Evolutionary conservation across 2,113 vertebrate genomes (phyloP).

Genomic region (Malurus elegans): DNA sequence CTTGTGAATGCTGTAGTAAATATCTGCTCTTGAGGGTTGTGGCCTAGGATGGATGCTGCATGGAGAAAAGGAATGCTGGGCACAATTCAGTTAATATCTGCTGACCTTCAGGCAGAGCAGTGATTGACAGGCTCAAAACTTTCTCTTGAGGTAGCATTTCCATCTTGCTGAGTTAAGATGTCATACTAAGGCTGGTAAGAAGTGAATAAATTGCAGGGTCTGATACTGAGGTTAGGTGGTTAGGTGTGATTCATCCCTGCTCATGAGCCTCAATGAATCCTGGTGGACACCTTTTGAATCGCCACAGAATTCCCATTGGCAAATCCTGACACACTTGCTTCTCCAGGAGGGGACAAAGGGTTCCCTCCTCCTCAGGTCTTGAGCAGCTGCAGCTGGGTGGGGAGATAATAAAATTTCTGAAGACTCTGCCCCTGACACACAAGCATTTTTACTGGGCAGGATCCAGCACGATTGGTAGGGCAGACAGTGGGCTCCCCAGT

Average conservation of each 20-base stretch:
- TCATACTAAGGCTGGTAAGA: background rate
- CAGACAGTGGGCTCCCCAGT: background rate
- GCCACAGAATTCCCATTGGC: rapidly evolving
- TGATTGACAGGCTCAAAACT: background rate
- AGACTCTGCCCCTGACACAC: background rate
- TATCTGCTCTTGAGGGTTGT: background rate
- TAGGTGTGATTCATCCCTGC: background rate
- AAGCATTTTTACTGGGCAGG: background rate
- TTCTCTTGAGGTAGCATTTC: background rate
- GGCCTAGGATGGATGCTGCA: background rate
- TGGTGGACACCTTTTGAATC: background rate
- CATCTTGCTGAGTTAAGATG: background rate
- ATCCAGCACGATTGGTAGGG: background rate
- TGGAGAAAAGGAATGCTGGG: background rate
- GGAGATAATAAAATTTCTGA: background rate
- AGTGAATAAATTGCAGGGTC: background rate
- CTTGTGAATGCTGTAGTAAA: background rate
- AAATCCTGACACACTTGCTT: background rate
- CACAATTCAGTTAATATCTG: background rate
- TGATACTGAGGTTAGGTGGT: background rate
- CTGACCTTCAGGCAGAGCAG: background rate
- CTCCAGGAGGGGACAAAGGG: background rate
- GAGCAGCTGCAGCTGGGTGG: background rate
- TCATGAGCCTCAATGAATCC: background rate
- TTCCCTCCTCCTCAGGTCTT: background rate